A percentile compares a stretch with the other conserved stretches of the same genome.
Evolutionary conservation across 2,888 invertebrate species (phyloP).

Genomic region (Maniola hyperantus): DNA sequence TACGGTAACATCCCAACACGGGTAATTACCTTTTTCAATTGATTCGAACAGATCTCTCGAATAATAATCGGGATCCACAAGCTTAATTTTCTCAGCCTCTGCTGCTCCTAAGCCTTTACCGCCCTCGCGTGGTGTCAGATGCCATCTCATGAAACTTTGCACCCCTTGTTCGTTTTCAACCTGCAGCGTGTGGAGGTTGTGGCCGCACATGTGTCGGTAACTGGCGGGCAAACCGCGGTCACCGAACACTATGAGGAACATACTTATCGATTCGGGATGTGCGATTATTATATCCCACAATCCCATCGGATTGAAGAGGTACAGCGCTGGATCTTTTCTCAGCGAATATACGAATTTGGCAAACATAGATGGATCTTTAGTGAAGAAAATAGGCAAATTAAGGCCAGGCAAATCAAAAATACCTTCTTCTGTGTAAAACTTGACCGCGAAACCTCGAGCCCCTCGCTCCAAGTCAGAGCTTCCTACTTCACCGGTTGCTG

Average conservation of each 20-base stretch:
- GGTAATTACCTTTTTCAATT: neutral
- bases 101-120: neutral
- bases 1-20: neutral
- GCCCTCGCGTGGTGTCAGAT: neutral
- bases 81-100: neutral
- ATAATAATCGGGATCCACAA: neutral
- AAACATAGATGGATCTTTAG: neutral
- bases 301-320: neutral
- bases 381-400: neutral
- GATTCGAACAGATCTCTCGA: neutral
- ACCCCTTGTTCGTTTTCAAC: neutral
- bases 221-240: neutral
- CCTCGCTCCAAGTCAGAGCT: neutral
- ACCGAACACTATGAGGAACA: neutral
- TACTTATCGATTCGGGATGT: neutral
- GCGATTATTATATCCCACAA: neutral
- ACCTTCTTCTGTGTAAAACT: conserved; percentile 17
- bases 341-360: neutral
- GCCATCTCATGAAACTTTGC: neutral
- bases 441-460: neutral
- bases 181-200: neutral
- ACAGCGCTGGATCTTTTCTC: neutral
- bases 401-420: conserved; percentile 2
- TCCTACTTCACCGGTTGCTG: neutral
- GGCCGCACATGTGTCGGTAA: neutral